Evolutionary conservation across 2,888 invertebrate species (phyloP), one percentile per base, ranked within the genome.

Genomic region (Loripinus fragilis): DNA sequence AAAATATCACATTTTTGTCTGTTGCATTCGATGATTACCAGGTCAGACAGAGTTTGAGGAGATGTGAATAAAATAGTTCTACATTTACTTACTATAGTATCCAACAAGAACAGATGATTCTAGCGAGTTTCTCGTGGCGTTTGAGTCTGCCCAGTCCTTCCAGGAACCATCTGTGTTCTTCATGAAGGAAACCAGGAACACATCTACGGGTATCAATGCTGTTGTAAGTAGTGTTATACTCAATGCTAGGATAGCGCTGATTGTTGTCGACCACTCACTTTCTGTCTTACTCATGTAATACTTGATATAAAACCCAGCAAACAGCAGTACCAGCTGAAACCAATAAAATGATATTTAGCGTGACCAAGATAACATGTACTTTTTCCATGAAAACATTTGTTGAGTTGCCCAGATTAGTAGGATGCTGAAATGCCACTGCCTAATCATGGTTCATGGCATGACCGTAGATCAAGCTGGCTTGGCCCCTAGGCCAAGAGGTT

Each of bases 111-210:
- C 91, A 30, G 90, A 86, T 45, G 88, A 74, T 77, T 92, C 93
- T 38, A 93, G 72, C n/a, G 89, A 85, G 8, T 88, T 77, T 50
- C 94, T 84, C 10, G 87, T 85, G 12, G 85, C 80, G 33, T 83
- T 80, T 78, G 89, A 86, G 41, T 82, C 85, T 3, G 94, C 93
- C 94, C 94, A 94, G 35, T 92, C 90, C 92, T 92, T 91, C 79
- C 91, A 93, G 3, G 86, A 86, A 74, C 94, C 94, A 90, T 94
- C 86, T 17, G 89, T 82, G 64, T 89, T 86, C 78, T 94, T 94
- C 93, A 94, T 93, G 80, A 86, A 94, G 5, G 94, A 94, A 5
- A 93, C 93, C 8, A 94, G 86, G 83, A 94, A 94, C 20, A 94
- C 93, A 85, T 94, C 94, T 12, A 94, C 92, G 0, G 93, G 93